phyloP scores from a whole-genome alignment of 2,797 vertebrate species.

The Sardinella longiceps region DNA sequence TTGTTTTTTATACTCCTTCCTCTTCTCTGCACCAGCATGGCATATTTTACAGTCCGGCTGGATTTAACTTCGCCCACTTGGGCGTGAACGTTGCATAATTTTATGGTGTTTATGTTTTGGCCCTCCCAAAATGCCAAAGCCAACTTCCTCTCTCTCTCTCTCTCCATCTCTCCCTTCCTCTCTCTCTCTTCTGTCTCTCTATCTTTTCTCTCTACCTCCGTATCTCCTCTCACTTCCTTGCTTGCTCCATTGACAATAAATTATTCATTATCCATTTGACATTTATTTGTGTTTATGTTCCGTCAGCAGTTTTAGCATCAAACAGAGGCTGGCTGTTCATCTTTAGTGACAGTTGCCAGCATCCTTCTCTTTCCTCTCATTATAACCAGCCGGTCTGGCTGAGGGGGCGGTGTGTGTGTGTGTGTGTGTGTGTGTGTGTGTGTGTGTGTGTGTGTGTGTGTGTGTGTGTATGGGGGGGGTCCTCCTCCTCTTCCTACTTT shows the following conservation, averaged over 20 bases:
- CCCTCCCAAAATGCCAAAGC: constrained; percentile 3
- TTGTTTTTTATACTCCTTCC: neutral
- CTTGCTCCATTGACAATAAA: constrained; percentile 24
- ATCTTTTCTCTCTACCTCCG: neutral
- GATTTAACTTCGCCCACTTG: neutral
- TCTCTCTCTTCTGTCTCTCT: neutral
- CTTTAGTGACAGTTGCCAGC: constrained; percentile 42
- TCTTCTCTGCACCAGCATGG: neutral
- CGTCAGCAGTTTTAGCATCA: constrained; percentile 47
- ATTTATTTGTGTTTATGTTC: constrained; percentile 42
- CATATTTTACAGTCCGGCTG: neutral
- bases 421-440: no score
- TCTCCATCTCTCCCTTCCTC: neutral
- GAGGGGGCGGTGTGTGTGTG: neutral
- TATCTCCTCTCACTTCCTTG: neutral
- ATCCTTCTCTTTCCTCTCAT: constrained; percentile 22
- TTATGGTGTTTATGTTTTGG: constrained; percentile 3
- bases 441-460: no score
- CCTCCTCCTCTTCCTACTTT: neutral
- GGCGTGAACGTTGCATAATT: neutral
- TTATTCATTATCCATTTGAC: constrained; percentile 52
- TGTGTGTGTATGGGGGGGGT: no score
- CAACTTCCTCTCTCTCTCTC: neutral
- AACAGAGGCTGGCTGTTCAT: constrained; percentile 38
- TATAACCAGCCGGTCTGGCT: neutral